Evolutionary conservation across 2,797 vertebrate genomes (phyloP).

Genomic region (Paramormyrops hopkinsi): DNA sequence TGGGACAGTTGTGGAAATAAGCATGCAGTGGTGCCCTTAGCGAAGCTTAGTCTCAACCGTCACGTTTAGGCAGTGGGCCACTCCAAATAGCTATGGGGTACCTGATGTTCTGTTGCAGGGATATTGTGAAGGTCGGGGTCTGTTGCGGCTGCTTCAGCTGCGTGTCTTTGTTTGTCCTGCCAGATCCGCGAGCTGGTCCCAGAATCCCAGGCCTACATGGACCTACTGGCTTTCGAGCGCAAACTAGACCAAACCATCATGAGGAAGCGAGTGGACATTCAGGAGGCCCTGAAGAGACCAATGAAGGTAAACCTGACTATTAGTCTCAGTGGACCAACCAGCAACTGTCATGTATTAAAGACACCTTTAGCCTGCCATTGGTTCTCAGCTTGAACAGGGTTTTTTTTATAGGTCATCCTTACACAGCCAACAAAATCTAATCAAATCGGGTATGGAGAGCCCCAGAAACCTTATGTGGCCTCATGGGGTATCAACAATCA

Average conservation of each 20-base stretch:
- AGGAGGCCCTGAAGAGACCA: constrained; percentile 94
- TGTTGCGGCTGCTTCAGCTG: neutral
- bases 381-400: neutral
- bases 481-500: neutral
- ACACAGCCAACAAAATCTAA: neutral
- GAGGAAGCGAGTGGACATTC: constrained; percentile 96
- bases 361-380: neutral
- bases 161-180: neutral
- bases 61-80: neutral
- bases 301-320: constrained; percentile 80
- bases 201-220: constrained; percentile 98
- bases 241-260: constrained; percentile 99
- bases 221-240: constrained; percentile 92
- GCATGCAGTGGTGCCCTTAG: neutral
- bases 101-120: neutral
- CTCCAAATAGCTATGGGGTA: neutral
- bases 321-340: neutral
- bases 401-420: neutral
- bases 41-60: neutral
- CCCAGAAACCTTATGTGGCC: neutral
- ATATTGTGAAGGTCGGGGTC: neutral
- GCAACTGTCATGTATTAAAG: neutral
- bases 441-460: neutral
- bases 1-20: neutral
- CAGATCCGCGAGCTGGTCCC: constrained; percentile 92